Conservation (phyloP, 2,113 vertebrate genomes). For the Morone chrysops region DNA sequence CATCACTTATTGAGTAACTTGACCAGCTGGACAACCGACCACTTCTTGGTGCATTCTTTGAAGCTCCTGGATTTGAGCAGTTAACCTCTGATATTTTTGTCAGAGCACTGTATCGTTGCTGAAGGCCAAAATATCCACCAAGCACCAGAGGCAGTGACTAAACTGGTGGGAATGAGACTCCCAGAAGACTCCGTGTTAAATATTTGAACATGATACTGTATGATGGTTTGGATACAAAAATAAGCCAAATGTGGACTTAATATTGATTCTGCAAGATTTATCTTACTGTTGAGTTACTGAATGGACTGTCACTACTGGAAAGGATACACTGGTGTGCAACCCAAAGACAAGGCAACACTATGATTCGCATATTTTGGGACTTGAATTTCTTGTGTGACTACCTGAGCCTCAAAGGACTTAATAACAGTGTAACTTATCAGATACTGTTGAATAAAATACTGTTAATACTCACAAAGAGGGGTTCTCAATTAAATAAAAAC, state of each 20-base stretch:
- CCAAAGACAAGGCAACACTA: constrained; percentile 53
- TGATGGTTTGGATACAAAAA: constrained; percentile 25
- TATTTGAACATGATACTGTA: constrained; percentile 42
- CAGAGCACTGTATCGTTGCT: constrained; percentile 49
- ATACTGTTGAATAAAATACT: constrained; percentile 52
- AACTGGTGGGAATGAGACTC: constrained; percentile 47
- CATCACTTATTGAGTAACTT: constrained; percentile 15
- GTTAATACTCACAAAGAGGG: constrained; percentile 37
- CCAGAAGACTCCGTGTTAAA: constrained; percentile 27
- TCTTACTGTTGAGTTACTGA: constrained; percentile 25
- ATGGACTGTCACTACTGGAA: constrained; percentile 55
- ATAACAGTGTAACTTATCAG: constrained; percentile 58
- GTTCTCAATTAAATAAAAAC: constrained; percentile 31
- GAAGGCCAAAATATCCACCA: constrained; percentile 59
- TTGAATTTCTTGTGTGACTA: constrained; percentile 44
- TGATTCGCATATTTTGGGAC: constrained; percentile 34
- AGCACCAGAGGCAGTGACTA: constrained; percentile 30
- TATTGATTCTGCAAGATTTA: constrained; percentile 30
- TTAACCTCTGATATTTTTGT: constrained; percentile 39
- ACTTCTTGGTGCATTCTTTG: constrained; percentile 29
- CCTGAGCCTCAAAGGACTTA: constrained; percentile 54
- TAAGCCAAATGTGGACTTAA: constrained; percentile 40
- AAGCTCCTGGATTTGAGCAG: constrained; percentile 39
- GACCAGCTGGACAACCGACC: constrained; percentile 14
- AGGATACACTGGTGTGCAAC: constrained; percentile 40